A percentile compares a stretch with the other conserved stretches of the same genome.
Conservation (phyloP, 2,113 vertebrate genomes). For the Litocranius walleri region DNA sequence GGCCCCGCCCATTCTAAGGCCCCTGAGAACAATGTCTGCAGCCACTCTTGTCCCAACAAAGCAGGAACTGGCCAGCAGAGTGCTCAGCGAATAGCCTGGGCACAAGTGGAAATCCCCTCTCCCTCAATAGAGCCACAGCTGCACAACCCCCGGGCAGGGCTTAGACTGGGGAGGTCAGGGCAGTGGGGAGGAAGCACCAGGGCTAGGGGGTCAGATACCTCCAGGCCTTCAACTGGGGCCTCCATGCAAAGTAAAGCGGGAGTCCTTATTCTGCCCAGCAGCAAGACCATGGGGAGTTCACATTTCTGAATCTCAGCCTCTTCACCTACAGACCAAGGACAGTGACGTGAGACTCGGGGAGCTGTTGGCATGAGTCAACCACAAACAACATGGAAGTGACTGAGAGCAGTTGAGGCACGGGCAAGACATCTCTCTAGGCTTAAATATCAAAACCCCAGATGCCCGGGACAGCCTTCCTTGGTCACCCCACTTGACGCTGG, state of each 20-base stretch:
- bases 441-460: neutral
- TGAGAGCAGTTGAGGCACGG: accelerated
- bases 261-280: neutral
- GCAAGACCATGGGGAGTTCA: neutral
- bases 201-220: too few relatives aligned
- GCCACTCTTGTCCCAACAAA: neutral
- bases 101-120: neutral
- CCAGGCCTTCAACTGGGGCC: neutral
- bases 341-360: neutral
- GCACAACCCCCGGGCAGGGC: neutral
- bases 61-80: neutral
- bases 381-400: neutral
- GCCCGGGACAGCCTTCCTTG: neutral
- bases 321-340: neutral
- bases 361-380: neutral
- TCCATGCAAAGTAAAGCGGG: neutral
- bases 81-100: neutral
- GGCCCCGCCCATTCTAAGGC: neutral
- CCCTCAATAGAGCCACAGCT: accelerated
- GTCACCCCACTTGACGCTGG: neutral
- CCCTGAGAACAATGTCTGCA: neutral
- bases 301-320: neutral
- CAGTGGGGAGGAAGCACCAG: neutral
- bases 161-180: neutral
- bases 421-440: neutral